Evolutionary conservation across 1,140 invertebrate species (phyloP).

Genomic region (Megalonaias nervosa): DNA sequence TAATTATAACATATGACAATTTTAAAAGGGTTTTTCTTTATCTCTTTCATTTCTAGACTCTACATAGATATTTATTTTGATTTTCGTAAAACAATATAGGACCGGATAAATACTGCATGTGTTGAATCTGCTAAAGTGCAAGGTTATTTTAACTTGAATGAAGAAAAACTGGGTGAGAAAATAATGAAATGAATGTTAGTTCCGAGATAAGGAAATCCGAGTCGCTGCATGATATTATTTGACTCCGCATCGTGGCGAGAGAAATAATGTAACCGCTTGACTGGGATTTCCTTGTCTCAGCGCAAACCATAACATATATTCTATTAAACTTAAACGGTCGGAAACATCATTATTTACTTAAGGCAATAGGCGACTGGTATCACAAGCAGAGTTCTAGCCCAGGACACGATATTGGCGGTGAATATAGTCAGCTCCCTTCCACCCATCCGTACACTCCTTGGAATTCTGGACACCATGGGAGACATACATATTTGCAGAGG

Average conservation of each 20-base stretch:
- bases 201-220: neutral
- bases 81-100: too few species aligned
- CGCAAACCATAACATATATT: neutral
- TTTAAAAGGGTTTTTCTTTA: too few species aligned
- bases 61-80: too few species aligned
- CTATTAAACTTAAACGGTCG: neutral
- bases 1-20: too few species aligned
- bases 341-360: slow-evolving; percentile 45
- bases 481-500: slow-evolving; percentile 46
- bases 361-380: slow-evolving; percentile 57
- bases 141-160: too few species aligned
- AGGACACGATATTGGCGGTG: slow-evolving; percentile 61
- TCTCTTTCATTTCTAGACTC: too few species aligned
- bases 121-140: too few species aligned
- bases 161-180: too few species aligned
- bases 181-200: neutral
- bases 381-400: slow-evolving; percentile 53
- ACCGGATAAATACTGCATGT: too few species aligned
- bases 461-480: slow-evolving; percentile 48
- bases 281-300: neutral
- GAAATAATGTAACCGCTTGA: too few species aligned
- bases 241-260: neutral
- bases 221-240: neutral
- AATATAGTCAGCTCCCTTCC: slow-evolving; percentile 40
- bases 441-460: slow-evolving; percentile 34